Conservation (phyloP, 2,888 invertebrate species). For the Habrosyne pyritoides region DNA sequence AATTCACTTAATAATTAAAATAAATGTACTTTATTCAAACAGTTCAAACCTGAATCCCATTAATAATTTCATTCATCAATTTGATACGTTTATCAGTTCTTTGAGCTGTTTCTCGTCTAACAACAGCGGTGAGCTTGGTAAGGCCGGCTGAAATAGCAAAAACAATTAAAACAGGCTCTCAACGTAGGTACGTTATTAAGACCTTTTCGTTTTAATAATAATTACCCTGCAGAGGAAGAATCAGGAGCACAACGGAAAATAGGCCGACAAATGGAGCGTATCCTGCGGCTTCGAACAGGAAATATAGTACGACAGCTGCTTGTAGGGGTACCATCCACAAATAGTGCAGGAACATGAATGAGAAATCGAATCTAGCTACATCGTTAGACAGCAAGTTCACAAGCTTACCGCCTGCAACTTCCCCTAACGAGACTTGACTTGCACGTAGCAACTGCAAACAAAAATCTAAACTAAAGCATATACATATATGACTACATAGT, state of each 20-base stretch:
- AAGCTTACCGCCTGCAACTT: conserved; percentile 88
- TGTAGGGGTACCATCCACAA: conserved; percentile 91
- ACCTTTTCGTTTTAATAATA: conserved; percentile 7
- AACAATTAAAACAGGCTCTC: background rate
- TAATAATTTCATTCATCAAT: conserved; percentile 94
- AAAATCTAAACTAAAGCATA: background rate
- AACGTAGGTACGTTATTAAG: background rate
- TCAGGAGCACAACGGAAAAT: conserved; percentile 77
- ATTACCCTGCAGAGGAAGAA: conserved; percentile 81
- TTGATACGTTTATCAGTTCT: conserved; percentile 93
- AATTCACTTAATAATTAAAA: conserved; percentile 1
- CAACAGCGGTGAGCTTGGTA: conserved; percentile 62
- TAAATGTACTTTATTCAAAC: background rate
- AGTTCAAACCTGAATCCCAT: conserved; percentile 88
- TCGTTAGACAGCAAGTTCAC: conserved; percentile 93
- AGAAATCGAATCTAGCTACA: conserved; percentile 90
- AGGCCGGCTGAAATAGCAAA: conserved; percentile 54
- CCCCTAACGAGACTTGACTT: conserved; percentile 88
- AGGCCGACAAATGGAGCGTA: conserved; percentile 71
- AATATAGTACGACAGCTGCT: conserved; percentile 78
- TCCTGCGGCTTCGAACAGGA: conserved; percentile 61
- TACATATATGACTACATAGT: no score
- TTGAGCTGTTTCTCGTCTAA: conserved; percentile 85
- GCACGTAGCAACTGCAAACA: conserved; percentile 86
- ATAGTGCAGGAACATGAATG: conserved; percentile 88